Evolutionary conservation across 2,113 vertebrate species (phyloP).

Genomic region (Machaerirhynchus nigripectus): DNA sequence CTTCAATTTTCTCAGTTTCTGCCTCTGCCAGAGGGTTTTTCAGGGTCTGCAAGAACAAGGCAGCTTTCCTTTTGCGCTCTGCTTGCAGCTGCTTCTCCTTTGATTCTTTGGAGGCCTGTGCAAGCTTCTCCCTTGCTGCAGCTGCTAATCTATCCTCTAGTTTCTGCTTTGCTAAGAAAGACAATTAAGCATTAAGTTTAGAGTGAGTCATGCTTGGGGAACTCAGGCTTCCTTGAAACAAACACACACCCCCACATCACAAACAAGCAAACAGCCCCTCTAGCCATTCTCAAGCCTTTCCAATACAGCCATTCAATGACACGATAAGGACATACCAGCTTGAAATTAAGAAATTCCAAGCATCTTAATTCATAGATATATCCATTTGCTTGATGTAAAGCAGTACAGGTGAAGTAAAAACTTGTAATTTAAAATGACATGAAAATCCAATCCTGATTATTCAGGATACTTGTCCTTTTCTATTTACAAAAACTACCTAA

Average conservation of each 20-base stretch:
- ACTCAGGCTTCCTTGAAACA: background rate
- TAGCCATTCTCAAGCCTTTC: background rate
- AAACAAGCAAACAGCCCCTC: background rate
- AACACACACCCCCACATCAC: background rate
- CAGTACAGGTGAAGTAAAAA: background rate
- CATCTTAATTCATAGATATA: background rate
- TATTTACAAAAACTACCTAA: background rate
- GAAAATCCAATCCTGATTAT: background rate
- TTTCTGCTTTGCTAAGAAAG: conserved; percentile 88
- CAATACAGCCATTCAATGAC: background rate
- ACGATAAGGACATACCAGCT: background rate
- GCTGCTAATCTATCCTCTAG: conserved; percentile 95
- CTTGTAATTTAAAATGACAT: background rate
- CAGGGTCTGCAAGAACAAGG: conserved; percentile 91
- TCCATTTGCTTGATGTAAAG: background rate
- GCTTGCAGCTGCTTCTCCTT: conserved; percentile 98
- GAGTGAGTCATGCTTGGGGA: background rate
- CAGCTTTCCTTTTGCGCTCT: conserved; percentile 94
- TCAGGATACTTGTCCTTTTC: background rate
- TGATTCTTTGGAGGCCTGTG: conserved; percentile 96
- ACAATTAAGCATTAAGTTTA: background rate
- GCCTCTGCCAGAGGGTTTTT: conserved; percentile 83
- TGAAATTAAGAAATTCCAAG: background rate
- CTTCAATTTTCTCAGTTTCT: conserved; percentile 80
- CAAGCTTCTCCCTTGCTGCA: conserved; percentile 96